Base-by-base conservation (phyloP, 1,140 invertebrate species). In the Calephelis nemesis region DNA sequence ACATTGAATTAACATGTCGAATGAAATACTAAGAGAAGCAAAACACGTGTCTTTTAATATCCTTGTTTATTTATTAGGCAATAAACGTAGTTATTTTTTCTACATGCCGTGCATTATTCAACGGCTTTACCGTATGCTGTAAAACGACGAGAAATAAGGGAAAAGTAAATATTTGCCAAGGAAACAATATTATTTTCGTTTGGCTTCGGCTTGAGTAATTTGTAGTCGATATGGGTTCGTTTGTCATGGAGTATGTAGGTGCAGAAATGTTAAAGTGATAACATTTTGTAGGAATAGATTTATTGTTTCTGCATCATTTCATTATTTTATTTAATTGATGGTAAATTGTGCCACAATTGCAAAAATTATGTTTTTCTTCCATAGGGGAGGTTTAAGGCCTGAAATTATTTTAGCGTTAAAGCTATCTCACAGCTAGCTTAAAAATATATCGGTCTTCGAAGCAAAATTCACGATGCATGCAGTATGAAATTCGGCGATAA, bases 181-280 rank as follows among this genome's bases (percentile, higher is more conserved):
- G 84, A 85, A 88, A 88, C 83, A 88, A 87, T 88, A 88, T 88
- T 88, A 88, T 88, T 88, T 87, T 83, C 77, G 76, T 84, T 75
- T 72, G 74, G 73, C 74, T 70, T 75, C 73, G 71, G 67, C 73
- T 69, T 65, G 76, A 74, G 78, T 75, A 85, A 85, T 88, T 88
- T 87, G 83, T 87, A 87, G 83, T 85, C 83, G 83, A 88, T 88
- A 87, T 84, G 81, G 79, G 82, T 88, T 74, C 77, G 75, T 70
- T 74, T 54, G 74, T 13, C 79, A 85, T 63, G 80, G 84, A 87
- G 9, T 79, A 80, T 62, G 19, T 39, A 11, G 9, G 5, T 4
- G 9, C 54, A 58, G 54, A 58, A 6, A 5, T 30, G 54, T 58
- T 58, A 58, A 19, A 45, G 0, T 45, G 15, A 19, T 0, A 45